Percentiles rank a stretch among this genome's conserved stretches.
Evolutionary conservation across 2,797 vertebrate genomes (phyloP).

Genomic region (Catostomus latipinnis): DNA sequence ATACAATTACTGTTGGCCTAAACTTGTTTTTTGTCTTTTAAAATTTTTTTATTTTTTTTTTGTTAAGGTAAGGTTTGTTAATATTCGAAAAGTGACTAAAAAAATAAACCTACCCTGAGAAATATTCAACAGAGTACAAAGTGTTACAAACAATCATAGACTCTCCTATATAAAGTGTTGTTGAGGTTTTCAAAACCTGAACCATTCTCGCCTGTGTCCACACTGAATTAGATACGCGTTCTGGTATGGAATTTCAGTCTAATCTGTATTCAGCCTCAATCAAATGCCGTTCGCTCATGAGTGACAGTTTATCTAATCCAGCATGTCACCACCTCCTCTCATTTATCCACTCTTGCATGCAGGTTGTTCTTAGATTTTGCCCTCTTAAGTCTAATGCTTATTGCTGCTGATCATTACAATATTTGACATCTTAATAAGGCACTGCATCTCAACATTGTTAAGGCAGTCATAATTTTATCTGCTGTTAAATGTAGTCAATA

Average conservation of each 20-base stretch:
- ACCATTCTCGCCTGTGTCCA: too few relatives aligned
- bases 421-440: background rate
- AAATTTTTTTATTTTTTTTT: too few relatives aligned
- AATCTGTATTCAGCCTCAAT: background rate
- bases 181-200: too few relatives aligned
- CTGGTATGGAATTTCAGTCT: background rate
- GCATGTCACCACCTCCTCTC: background rate
- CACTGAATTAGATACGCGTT: too few relatives aligned
- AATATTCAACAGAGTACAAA: too few relatives aligned
- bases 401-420: background rate
- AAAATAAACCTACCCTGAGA: too few relatives aligned
- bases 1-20: too few relatives aligned
- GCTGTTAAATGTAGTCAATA: conserved; percentile 5
- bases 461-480: background rate
- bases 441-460: background rate
- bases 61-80: too few relatives aligned
- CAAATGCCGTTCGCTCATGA: conserved; percentile 12
- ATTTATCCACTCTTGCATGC: background rate
- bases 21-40: too few relatives aligned
- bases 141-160: too few relatives aligned
- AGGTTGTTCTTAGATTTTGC: background rate
- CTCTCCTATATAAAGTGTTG: too few relatives aligned
- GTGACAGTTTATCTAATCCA: conserved; percentile 21
- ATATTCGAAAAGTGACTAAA: too few relatives aligned
- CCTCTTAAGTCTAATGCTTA: background rate